phyloP scores from a whole-genome alignment of 1,140 invertebrate genomes.

The Philaenus spumarius region DNA sequence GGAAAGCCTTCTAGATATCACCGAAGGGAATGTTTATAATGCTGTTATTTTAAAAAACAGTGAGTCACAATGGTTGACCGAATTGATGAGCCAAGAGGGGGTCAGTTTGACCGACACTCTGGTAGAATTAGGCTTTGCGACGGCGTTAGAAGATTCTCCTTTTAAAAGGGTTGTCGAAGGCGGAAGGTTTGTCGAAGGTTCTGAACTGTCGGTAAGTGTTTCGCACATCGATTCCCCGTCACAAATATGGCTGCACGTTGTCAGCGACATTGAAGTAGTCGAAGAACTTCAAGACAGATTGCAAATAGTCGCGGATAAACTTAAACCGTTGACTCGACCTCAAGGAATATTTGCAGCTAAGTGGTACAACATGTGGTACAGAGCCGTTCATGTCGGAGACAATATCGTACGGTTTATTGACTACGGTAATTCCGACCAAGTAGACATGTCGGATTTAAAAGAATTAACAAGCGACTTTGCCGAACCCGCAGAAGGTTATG shows the following conservation, averaged over 20 bases:
- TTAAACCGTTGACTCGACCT: constrained; percentile 44
- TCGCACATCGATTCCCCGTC: constrained; percentile 36
- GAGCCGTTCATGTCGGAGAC: constrained; percentile 34
- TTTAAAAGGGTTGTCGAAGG: constrained; percentile 12
- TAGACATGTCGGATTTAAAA: constrained; percentile 50
- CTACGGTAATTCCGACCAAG: constrained; percentile 69
- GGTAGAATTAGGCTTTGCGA: constrained; percentile 1
- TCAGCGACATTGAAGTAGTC: constrained; percentile 26
- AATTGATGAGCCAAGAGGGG: constrained; percentile 4
- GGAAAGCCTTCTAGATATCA: constrained; percentile 33
- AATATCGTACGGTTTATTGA: constrained; percentile 70
- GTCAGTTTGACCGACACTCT: constrained; percentile 11
- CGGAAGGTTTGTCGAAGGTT: constrained; percentile 27
- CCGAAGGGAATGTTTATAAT: constrained; percentile 29
- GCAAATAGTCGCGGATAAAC: constrained; percentile 42
- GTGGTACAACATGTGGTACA: constrained; percentile 68
- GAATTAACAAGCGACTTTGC: constrained; percentile 42
- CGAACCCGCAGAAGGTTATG: constrained; percentile 45
- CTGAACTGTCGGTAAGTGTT: constrained; percentile 31
- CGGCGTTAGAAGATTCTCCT: constrained; percentile 1
- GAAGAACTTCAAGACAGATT: constrained; percentile 45
- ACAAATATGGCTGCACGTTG: constrained; percentile 37
- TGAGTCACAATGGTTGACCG: constrained; percentile 30
- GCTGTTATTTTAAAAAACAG: constrained; percentile 36
- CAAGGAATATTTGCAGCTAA: constrained; percentile 62